Conservation (phyloP, 2,113 vertebrate genomes). For the Sardina pilchardus region DNA sequence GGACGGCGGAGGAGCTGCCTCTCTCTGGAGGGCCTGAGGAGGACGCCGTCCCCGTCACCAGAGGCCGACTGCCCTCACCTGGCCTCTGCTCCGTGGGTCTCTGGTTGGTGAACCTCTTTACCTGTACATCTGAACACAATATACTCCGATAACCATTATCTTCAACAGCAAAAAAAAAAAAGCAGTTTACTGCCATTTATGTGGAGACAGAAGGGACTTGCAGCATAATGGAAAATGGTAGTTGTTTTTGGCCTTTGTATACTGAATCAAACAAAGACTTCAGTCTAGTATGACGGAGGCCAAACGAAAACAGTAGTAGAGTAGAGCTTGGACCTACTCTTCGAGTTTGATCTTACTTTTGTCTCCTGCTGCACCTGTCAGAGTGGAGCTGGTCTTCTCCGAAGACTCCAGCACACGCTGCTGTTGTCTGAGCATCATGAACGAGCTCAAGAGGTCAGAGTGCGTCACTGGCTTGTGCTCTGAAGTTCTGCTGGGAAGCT, state of each 20-base stretch:
- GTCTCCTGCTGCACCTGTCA: neutral
- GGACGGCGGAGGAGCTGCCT: neutral
- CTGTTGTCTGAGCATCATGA: slow-evolving; percentile 30
- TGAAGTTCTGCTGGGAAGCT: neutral
- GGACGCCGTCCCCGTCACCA: neutral
- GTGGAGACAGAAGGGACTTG: neutral
- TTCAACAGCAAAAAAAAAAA: neutral
- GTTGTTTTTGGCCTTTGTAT: neutral
- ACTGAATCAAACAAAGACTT: neutral
- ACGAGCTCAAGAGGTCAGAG: slow-evolving; percentile 34
- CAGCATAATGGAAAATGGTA: neutral
- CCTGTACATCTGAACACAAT: neutral
- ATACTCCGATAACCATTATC: neutral
- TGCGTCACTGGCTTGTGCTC: neutral
- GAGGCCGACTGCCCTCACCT: neutral
- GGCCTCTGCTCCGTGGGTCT: neutral
- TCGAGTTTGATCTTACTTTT: neutral
- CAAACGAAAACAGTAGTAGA: neutral
- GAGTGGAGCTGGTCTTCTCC: neutral
- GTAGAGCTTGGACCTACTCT: neutral
- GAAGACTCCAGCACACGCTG: neutral
- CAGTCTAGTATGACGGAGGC: neutral
- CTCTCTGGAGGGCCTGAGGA: neutral
- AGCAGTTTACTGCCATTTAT: neutral
- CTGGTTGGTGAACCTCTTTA: neutral